Percentiles rank a stretch among this genome's conserved stretches.
phyloP scores from a whole-genome alignment of 1,140 invertebrate species.

The Chironomus tepperi region DNA sequence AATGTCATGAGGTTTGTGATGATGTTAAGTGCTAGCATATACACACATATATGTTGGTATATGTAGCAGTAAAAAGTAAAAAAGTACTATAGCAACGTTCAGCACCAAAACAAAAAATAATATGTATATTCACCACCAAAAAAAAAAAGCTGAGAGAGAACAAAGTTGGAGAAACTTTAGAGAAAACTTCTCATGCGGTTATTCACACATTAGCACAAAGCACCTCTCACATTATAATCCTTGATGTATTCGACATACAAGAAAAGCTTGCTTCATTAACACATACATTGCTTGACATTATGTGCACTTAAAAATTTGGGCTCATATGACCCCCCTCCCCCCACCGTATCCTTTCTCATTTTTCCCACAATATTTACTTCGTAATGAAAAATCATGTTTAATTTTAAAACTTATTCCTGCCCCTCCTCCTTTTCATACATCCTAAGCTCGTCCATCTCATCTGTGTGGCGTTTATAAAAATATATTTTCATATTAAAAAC shows the following conservation, averaged over 20 bases:
- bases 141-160: background rate
- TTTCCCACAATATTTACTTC: background rate
- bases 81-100: background rate
- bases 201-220: conserved; percentile 6
- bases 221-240: background rate
- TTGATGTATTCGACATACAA: conserved; percentile 1
- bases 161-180: background rate
- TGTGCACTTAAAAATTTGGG: too few species aligned
- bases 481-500: conserved; percentile 1
- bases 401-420: background rate
- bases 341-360: background rate
- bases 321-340: background rate
- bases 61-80: background rate
- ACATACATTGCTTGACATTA: too few species aligned
- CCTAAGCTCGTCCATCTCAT: background rate
- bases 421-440: background rate
- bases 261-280: too few species aligned
- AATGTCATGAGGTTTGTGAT: background rate
- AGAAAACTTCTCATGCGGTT: background rate
- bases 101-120: background rate
- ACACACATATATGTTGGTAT: background rate
- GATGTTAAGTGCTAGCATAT: background rate
- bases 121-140: too few species aligned
- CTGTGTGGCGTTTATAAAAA: background rate
- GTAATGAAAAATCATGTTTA: conserved; percentile 3